phyloP scores from a whole-genome alignment of 2,888 invertebrate species.

The Dexiosoma caninum region DNA sequence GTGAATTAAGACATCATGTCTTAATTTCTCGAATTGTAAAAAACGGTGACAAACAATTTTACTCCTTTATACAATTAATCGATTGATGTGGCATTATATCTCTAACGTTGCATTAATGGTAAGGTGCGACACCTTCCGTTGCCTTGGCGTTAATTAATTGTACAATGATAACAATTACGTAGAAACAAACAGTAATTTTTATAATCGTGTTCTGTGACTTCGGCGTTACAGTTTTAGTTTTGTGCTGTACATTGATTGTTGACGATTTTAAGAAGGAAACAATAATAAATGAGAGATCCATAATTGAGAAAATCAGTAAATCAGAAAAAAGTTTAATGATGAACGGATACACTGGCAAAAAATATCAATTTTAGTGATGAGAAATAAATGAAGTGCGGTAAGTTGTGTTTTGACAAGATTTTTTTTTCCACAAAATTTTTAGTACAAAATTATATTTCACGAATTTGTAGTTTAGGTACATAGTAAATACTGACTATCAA shows the following conservation, averaged over 20 bases:
- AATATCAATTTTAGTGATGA: too few species aligned
- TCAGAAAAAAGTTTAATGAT: slow-evolving; percentile 6
- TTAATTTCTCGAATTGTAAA: slow-evolving; percentile 41
- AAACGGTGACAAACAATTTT: slow-evolving; percentile 45
- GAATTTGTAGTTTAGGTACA: too few species aligned
- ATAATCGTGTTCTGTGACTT: slow-evolving; percentile 13
- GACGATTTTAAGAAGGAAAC: too few species aligned
- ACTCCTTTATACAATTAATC: not conserved
- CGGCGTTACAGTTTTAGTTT: slow-evolving; percentile 18
- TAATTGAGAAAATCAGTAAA: not conserved
- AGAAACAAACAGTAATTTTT: slow-evolving; percentile 6
- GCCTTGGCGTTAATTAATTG: slow-evolving; percentile 30
- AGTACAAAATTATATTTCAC: too few species aligned
- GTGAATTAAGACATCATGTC: slow-evolving; percentile 39
- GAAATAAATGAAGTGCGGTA: too few species aligned
- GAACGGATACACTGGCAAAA: slow-evolving; percentile 4
- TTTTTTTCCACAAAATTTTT: too few species aligned
- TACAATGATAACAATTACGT: not conserved
- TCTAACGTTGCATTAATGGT: not conserved
- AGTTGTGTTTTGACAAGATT: too few species aligned
- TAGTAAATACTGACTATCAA: too few species aligned
- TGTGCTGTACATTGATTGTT: too few species aligned
- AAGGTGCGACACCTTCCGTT: slow-evolving; percentile 31
- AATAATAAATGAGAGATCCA: slow-evolving; percentile 40
- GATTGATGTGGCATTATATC: not conserved